phyloP scores from a whole-genome alignment of 1,140 invertebrate species.

The Hormaphis cornu region DNA sequence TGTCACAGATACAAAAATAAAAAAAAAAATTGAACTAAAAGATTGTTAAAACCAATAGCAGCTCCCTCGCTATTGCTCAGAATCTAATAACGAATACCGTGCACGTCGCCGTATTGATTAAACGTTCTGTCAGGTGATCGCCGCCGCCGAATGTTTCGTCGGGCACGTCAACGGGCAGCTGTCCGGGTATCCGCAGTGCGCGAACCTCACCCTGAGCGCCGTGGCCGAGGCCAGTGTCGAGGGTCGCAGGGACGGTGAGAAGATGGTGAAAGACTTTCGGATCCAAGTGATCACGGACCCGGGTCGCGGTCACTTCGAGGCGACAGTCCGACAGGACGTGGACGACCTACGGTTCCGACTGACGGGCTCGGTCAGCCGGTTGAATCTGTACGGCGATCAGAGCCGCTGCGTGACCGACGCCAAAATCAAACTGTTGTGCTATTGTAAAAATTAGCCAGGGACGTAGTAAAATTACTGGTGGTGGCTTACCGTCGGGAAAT shows the following conservation, averaged over 20 bases:
- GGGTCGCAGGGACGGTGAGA: background rate
- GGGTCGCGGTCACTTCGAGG: conserved; percentile 36
- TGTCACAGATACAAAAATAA: no score
- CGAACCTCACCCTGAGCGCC: conserved; percentile 59
- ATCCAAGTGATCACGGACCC: conserved; percentile 36
- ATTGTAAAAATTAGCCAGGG: conserved; percentile 44
- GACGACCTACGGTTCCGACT: background rate
- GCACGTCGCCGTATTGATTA: no score
- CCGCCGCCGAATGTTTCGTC: conserved; percentile 53
- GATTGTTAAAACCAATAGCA: no score
- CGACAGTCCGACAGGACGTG: conserved; percentile 4
- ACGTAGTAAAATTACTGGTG: no score
- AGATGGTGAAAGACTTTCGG: conserved; percentile 26
- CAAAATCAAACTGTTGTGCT: conserved; percentile 67
- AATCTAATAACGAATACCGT: no score
- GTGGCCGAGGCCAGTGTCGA: conserved; percentile 25
- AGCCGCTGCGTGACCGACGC: conserved; percentile 48
- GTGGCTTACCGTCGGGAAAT: no score
- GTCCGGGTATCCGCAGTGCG: conserved; percentile 49
- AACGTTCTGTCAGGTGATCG: no score
- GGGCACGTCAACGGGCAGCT: conserved; percentile 54
- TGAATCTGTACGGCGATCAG: conserved; percentile 37
- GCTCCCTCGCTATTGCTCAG: no score
- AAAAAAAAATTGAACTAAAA: no score
- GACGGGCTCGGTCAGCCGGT: conserved; percentile 34